Base-by-base conservation (phyloP, 2,888 invertebrate species). In the Ceratothoa steindachneri region DNA sequence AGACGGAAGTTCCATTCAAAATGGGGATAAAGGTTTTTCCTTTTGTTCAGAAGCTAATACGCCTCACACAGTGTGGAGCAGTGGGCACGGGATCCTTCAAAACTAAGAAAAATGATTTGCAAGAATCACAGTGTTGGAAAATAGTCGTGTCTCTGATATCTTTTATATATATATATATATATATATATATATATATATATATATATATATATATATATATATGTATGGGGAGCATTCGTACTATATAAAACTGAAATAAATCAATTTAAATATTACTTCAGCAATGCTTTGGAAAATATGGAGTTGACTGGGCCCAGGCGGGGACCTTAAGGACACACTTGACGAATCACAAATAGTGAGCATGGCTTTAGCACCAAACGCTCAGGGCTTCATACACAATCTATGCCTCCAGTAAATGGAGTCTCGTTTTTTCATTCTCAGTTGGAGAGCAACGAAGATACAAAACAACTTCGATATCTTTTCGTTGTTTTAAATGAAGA, bases 331-430 rank as follows among this genome's bases (percentile, higher is more conserved):
- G 77, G 77, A 77, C 77, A 77, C 77, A 73, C 71, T 73, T 74
- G 77, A 77, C 77, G 73, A 73, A 77, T 77, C 77, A 77, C 77
- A 77, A 73, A 67, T 70, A 71, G 77, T 77, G 77, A 77, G 77
- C 77, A 77, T 77, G 77, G 77, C 77, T 77, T 73, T 77, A 77
- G 76, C 73, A 77, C 77, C 77, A 73, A 73, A 77, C 71, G 77
- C 77, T 74, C 73, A 71, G 76, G 76, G 72, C 60, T 60, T 41
- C 41, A 41, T 41, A 41, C 41, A 41, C 41, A 41, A 15, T 41
- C 41, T 41, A 5, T 41, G 41, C 41, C 41, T 41, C 41, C 41
- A 15, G 41, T 9, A 41, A n/a, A n/a, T n/a, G n/a, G n/a, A 41
- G 41, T 41, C 41, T 41, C 41, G 7, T 5, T 41, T 15, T 15